Evolutionary conservation across 2,888 invertebrate genomes (phyloP).

Genomic region (Drosophila nigricruria): DNA sequence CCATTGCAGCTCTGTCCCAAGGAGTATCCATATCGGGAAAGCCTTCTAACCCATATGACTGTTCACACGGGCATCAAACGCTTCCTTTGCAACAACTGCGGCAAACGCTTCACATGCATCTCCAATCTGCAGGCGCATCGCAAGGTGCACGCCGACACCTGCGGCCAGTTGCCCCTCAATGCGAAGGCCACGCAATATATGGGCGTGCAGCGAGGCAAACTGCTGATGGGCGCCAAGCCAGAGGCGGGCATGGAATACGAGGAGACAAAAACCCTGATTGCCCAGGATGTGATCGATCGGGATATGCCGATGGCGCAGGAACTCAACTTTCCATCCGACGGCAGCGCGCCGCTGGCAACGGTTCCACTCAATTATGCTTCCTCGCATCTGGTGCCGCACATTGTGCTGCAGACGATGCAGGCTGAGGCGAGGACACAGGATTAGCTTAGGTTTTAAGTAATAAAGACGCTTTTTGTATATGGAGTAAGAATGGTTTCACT

Average conservation of each 20-base stretch:
- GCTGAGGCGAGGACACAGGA: slow-evolving; percentile 65
- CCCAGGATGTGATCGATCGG: slow-evolving; percentile 80
- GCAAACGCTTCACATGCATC: slow-evolving; percentile 86
- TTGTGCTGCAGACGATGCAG: slow-evolving; percentile 72
- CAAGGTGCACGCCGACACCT: slow-evolving; percentile 85
- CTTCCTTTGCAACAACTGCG: slow-evolving; percentile 86
- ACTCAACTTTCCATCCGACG: slow-evolving; percentile 79
- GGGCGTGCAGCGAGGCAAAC: slow-evolving; percentile 83
- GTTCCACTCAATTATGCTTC: slow-evolving; percentile 80
- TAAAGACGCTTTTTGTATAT: slow-evolving; percentile 73
- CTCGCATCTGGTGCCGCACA: slow-evolving; percentile 62
- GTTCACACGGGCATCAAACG: slow-evolving; percentile 86
- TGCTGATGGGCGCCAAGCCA: slow-evolving; percentile 83
- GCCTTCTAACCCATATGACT: slow-evolving; percentile 86
- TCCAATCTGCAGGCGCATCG: slow-evolving; percentile 86
- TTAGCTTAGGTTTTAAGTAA: slow-evolving; percentile 52
- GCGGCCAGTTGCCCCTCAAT: slow-evolving; percentile 84
- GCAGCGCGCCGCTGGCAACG: slow-evolving; percentile 73
- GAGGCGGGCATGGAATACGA: slow-evolving; percentile 83
- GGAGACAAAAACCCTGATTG: slow-evolving; percentile 81
- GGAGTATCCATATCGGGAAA: slow-evolving; percentile 86
- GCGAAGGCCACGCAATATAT: slow-evolving; percentile 84
- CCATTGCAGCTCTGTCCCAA: slow-evolving; percentile 83
- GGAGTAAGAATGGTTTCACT: slow-evolving; percentile 24
- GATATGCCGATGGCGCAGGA: slow-evolving; percentile 82